Evolutionary conservation across 2,797 vertebrate species (phyloP), one percentile per base, ranked within the genome.

Genomic region (Rhincodon typus): DNA sequence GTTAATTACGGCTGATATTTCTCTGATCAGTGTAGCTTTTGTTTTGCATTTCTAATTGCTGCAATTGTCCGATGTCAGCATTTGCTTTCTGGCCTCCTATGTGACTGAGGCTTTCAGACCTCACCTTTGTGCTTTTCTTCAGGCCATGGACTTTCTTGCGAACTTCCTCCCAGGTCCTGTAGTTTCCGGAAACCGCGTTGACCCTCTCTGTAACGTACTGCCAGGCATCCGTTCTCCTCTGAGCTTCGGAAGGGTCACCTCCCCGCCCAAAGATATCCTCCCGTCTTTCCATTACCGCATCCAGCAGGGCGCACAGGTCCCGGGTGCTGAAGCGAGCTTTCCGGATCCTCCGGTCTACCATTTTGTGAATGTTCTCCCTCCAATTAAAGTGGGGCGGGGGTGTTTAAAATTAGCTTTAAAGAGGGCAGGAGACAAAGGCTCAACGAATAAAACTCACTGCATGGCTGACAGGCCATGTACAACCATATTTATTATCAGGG

Each of bases 161-260:
- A 57, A 57, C 53, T 66, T 91, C 88, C 88, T 91, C 88, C 88
- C 57, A 91, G 88, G 88, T 91, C 88, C 88, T 38, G 13, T 57
- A 53, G 46, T 53, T 91, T 6, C 88, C 62, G 53, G 53, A 57
- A 57, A 91, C 88, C 0, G 30, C 88, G n/a, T 38, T 91, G 88
- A 91, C 88, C n/a, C 53, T 17, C 30, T 17, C 62, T 13, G 62
- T 21, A 4, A 91, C 88, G 53, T 66, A 34, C 53, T 38, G 88
- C 88, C 88, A 62, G 5, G 30, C 88, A 57, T 66, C 62, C 50
- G 13, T 57, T 53, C 57, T 91, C 17, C 53, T 66, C 53, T 66
- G 88, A 15, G 17, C n/a, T 13, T 66, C 30, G 1, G 88, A 27
- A n/a, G 88, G 88, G 8, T 62, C 15, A 10, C 53, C 88, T 66